Evolutionary conservation across 1,140 invertebrate genomes (phyloP), one percentile per base, ranked within the genome.

Genomic region (Drosophila kanapiae): DNA sequence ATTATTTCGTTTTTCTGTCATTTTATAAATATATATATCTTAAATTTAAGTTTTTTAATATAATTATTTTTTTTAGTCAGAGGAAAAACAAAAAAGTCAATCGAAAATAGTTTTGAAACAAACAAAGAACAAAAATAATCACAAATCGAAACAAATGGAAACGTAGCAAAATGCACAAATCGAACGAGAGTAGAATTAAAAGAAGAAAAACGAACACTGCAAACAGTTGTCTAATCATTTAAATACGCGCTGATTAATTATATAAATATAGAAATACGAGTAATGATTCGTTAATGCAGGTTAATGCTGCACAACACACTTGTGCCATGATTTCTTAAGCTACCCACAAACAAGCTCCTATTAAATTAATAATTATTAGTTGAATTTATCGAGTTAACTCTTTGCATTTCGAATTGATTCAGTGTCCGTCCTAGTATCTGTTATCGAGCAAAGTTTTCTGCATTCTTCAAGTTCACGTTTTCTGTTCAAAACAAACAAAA

Each of bases 401-500:
- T 75, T 82, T 78, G 53, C 68, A 56, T 78, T 84, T 75, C 51
- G 76, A 83, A 83, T 88, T 77, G 48, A 80, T 87, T 87, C 68
- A 78, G 71, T 81, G 80, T 90, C 85, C 85, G 85, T 90, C 85
- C 85, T 90, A 68, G 33, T 57, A 85, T 90, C 60, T 90, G 80
- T 90, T 90, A 85, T 48, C 31, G 23, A 62, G 42, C 51, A 49
- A 60, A 7, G 35, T 60, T 59, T 84, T 69, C 61, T 80, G 65
- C 37, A 45, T 65, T 48, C n/a, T 54, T 31, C n/a, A 62, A 42
- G 53, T 72, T 65, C 53, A 57, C 16, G 33, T 54, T 78, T 68
- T 43, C 18, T 71, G 33, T 62, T 62, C n/a, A 47, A 54, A 45
- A 37, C 23, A 23, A 23, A 23, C 23, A 23, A 23, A 23, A 23